Conservation (phyloP, 2,113 vertebrate species). For the Trogon melanurus region DNA sequence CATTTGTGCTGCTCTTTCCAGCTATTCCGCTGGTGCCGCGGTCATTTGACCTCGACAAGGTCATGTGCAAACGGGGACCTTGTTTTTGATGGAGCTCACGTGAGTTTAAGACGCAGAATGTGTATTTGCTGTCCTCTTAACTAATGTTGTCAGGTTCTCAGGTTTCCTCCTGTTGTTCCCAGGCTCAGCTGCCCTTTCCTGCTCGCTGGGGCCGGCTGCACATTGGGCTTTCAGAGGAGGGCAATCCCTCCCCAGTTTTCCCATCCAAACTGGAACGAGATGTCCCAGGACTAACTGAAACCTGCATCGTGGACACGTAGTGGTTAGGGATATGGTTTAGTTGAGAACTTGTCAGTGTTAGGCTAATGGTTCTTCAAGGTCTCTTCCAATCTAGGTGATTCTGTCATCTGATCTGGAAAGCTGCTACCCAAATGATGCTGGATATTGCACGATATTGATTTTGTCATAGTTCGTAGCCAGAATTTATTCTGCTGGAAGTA, state of each 20-base stretch:
- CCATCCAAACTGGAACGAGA: neutral
- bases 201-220: too few species aligned
- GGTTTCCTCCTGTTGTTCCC: neutral
- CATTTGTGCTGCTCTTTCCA: neutral
- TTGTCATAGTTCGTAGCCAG: neutral
- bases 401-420: neutral
- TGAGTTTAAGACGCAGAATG: neutral
- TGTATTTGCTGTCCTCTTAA: neutral
- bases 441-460: neutral
- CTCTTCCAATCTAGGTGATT: too few species aligned
- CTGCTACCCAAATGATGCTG: neutral
- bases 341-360: too few species aligned
- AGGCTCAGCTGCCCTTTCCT: neutral
- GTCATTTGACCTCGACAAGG: neutral
- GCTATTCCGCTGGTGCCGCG: rapidly evolving
- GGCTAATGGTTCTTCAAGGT: too few species aligned
- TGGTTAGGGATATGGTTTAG: too few species aligned
- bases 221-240: neutral
- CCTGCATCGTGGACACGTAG: too few species aligned
- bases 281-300: neutral
- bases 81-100: rapidly evolving
- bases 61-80: neutral
- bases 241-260: neutral
- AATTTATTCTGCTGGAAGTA: neutral
- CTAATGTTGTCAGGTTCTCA: rapidly evolving